Base-by-base conservation (phyloP, 2,113 vertebrate species). In the Nothobranchius kuhntae region DNA sequence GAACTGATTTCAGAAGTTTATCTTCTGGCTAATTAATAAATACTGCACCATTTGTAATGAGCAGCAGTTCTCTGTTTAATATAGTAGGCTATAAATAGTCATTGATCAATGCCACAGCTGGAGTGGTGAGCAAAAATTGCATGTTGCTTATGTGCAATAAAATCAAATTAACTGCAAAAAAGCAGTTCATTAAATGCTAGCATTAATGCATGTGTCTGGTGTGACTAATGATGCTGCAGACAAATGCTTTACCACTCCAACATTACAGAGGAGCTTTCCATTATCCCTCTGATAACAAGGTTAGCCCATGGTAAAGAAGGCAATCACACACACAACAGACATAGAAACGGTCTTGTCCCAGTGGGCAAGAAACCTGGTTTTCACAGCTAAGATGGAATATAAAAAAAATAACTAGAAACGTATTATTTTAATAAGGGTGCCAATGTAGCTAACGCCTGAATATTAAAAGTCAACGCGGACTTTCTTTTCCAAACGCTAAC, bases 141-240 rank as follows among this genome's bases (percentile, higher is more conserved):
- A 44, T n/a, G 64, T 70, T 80, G 58, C 38, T 70, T 53, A 53
- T 38, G n/a, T 62, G 73, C 73, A 75, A 65, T 78, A 66, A 80
- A 81, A 78, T 86, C 63, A 71, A 76, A 86, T 80, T 59, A 82
- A 56, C 63, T 48, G 64, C 73, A 74, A 5, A 40, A 65, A 75
- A 71, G 75, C 77, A 62, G 47, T 75, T 78, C 53, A 78, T 86
- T 82, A 69, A 68, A 59, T 67, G 77, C 59, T 72, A 51, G 79
- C 59, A 73, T 71, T 84, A 85, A 83, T 69, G 74, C 44, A 44
- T 74, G 56, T 79, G 71, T 77, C 72, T 71, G 52, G 17, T 71
- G 71, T 81, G 75, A 83, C 77, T 78, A 87, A 85, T 81, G 82
- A 71, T 61, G 42, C 73, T 67, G 78, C 77, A 61, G 62, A 73